A percentile compares a stretch with the other conserved stretches of the same genome.
Conservation (phyloP, 2,888 invertebrate species). For the Bombylius discolor region DNA sequence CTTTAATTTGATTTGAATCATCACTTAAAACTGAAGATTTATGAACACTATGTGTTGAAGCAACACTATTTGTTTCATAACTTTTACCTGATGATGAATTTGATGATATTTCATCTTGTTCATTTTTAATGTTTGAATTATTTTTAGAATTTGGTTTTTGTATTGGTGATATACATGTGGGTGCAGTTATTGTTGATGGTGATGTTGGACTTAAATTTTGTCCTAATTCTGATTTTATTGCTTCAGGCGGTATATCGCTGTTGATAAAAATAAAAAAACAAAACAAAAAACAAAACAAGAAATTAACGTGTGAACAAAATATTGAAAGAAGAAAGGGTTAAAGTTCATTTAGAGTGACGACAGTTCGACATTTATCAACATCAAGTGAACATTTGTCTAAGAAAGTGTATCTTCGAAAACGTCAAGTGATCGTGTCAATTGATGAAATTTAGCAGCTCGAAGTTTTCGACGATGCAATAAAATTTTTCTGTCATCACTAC, state of each 20-base stretch:
- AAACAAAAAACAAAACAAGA: too few species aligned
- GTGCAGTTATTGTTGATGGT: background rate
- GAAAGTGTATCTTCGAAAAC: too few species aligned
- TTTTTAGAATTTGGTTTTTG: slow-evolving; percentile 21
- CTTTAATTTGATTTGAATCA: slow-evolving; percentile 27
- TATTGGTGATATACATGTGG: slow-evolving; percentile 17
- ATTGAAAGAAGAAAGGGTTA: slow-evolving; percentile 11
- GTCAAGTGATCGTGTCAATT: too few species aligned
- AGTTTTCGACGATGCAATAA: too few species aligned
- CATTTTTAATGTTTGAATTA: background rate
- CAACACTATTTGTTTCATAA: slow-evolving; percentile 30
- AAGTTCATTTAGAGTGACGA: too few species aligned
- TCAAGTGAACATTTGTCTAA: too few species aligned
- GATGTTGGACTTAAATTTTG: background rate
- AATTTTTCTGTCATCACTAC: too few species aligned
- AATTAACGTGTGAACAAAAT: slow-evolving; percentile 1
- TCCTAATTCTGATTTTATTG: background rate
- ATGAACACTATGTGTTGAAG: slow-evolving; percentile 27
- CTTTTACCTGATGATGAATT: slow-evolving; percentile 31
- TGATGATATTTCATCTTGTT: slow-evolving; percentile 29
- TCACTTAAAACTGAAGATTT: slow-evolving; percentile 19
- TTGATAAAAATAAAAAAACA: too few species aligned
- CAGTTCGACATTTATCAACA: too few species aligned
- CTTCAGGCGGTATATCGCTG: background rate
- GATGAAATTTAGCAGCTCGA: too few species aligned